These are phyloP conservation scores for Caracal caracal DNA, from an alignment of 2,113 vertebrate species.

Conservation along the genomic window DNA sequence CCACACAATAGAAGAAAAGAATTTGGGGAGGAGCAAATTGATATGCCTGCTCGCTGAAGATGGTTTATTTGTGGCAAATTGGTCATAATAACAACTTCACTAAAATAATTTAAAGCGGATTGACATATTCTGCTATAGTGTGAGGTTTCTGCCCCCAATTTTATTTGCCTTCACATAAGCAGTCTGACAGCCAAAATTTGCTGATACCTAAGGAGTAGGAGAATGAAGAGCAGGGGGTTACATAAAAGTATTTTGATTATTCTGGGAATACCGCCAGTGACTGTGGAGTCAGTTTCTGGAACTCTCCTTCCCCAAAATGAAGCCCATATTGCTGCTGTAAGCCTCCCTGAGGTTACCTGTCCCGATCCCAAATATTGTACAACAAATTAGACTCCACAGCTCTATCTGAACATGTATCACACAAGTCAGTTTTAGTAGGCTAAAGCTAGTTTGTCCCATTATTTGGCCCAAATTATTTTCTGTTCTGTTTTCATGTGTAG, in stretches of 20 bases:
- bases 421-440: slow-evolving; percentile 27
- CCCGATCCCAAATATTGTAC: slow-evolving; percentile 13
- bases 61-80: slow-evolving; percentile 23
- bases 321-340: neutral
- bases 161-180: slow-evolving; percentile 11
- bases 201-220: slow-evolving; percentile 2
- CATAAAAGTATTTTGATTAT: slow-evolving; percentile 17
- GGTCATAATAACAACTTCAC: neutral
- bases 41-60: neutral
- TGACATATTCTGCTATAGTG: neutral
- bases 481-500: slow-evolving; percentile 47
- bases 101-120: slow-evolving; percentile 53
- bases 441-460: slow-evolving; percentile 25
- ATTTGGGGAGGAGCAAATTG: neutral
- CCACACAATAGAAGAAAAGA: slow-evolving; percentile 8
- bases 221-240: neutral
- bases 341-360: neutral
- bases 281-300: neutral
- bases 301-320: slow-evolving; percentile 5
- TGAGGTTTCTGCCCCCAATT: slow-evolving; percentile 13
- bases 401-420: neutral
- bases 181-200: slow-evolving; percentile 1
- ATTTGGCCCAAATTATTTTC: slow-evolving; percentile 64
- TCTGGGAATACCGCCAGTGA: neutral
- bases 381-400: neutral